Evolutionary conservation across 1,140 invertebrate genomes (phyloP), one percentile per base, ranked within the genome.

Genomic region (Brachionus angularis): DNA sequence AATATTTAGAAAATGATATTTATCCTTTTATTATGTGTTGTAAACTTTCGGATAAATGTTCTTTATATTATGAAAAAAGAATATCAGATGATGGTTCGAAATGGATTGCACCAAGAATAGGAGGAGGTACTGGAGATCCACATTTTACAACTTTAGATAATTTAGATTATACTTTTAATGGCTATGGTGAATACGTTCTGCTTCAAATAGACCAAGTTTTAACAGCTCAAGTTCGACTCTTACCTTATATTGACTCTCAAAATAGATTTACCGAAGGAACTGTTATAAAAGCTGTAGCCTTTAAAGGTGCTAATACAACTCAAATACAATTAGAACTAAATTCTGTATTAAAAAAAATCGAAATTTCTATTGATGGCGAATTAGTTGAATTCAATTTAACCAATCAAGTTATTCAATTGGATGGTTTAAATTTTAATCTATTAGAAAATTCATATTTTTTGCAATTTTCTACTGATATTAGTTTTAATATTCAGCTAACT

Each of bases 81-180:
- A 36, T 39, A 62, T 27, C 36, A 34, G 23, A 44, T n/a, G 5
- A n/a, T 44, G 55, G 55, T 12, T 27, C 16, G 27, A n/a, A 21
- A 21, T 55, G 52, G 52, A 34, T 8, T 21, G 31, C 52, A 18
- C 52, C 52, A 34, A 18, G 12, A 18, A n/a, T 10, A 3, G 85
- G 82, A 29, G 80, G 89, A 14, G 87, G 92, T 33, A 96, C 91
- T 77, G 93, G 93, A 1, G 93, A 96, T 82, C 93, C 93, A 0
- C 93, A 96, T 78, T 84, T 96, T 49, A 86, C 91, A 8, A 96
- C 93, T 0, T 94, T 95, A 75, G 93, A 97, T 78, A 86, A 88
- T 70, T 78, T 88, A 5, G 85, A 88, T 33, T 96, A 95, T 76
- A 95, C 92, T 0, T 96, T 97, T 80, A 96, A 96, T 76, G 93